Percentiles rank a stretch among this genome's conserved stretches.
Conservation (phyloP, 2,113 vertebrate species). For the Mirounga angustirostris region DNA sequence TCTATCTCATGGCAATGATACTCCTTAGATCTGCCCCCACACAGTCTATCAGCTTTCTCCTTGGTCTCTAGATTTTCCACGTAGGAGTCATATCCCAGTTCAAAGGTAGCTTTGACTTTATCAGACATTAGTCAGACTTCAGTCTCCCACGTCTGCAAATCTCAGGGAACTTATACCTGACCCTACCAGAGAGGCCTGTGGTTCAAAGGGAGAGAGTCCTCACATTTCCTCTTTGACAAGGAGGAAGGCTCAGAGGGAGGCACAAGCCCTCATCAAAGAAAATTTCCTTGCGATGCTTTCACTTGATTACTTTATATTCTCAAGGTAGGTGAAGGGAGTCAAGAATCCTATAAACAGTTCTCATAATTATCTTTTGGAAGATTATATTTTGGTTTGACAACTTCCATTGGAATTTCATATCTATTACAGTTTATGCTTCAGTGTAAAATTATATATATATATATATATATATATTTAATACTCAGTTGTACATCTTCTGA, state of each 20-base stretch:
- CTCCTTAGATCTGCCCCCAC: not conserved
- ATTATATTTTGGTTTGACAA: not conserved
- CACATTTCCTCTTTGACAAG: not conserved
- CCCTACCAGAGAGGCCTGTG: not conserved
- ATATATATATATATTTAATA: not conserved
- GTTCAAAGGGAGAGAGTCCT: not conserved
- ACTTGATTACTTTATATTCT: slow-evolving; percentile 21
- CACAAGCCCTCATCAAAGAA: not conserved
- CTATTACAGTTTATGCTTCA: not conserved
- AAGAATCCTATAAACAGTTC: not conserved
- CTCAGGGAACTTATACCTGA: not conserved
- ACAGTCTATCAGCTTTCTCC: not conserved
- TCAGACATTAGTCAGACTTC: not conserved
- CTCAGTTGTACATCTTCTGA: not conserved
- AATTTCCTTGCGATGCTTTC: not conserved
- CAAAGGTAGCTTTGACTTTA: not conserved
- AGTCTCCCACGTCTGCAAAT: not conserved
- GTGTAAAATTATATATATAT: not conserved
- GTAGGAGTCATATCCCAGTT: not conserved
- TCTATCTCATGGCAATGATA: not conserved
- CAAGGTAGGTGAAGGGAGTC: not conserved
- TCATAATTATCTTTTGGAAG: not conserved
- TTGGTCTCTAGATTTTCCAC: not conserved
- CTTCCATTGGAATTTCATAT: not conserved
- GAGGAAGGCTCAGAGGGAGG: not conserved